A percentile compares a stretch with the other conserved stretches of the same genome.
phyloP scores from a whole-genome alignment of 2,797 vertebrate genomes.

The Prionace glauca region DNA sequence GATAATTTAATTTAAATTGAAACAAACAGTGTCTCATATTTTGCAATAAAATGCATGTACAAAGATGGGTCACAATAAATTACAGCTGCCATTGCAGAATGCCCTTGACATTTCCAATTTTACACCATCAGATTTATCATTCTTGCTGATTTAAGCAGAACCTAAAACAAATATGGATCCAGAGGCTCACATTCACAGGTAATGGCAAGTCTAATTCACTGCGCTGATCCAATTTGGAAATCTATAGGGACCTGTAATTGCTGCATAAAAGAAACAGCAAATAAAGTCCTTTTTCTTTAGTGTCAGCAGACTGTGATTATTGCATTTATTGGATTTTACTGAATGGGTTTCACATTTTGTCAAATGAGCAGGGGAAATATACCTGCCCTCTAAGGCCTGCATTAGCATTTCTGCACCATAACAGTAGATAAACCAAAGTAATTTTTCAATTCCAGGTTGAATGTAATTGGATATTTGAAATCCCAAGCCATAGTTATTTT shows the following conservation, averaged over 20 bases:
- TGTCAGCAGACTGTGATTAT: slow-evolving; percentile 71
- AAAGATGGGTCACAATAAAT: slow-evolving; percentile 59
- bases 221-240: slow-evolving; percentile 70
- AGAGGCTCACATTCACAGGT: slow-evolving; percentile 62
- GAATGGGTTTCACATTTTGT: slow-evolving; percentile 69
- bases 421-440: slow-evolving; percentile 38
- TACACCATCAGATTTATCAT: slow-evolving; percentile 63
- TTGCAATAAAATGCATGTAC: slow-evolving; percentile 57
- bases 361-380: slow-evolving; percentile 66
- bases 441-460: slow-evolving; percentile 55
- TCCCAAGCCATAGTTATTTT: slow-evolving; percentile 38
- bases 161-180: slow-evolving; percentile 65
- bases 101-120: slow-evolving; percentile 67
- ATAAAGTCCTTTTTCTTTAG: slow-evolving; percentile 67
- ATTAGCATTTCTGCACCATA: slow-evolving; percentile 66
- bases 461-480: slow-evolving; percentile 34
- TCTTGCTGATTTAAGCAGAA: slow-evolving; percentile 75
- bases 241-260: slow-evolving; percentile 64
- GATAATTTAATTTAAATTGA: slow-evolving; percentile 61
- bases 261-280: slow-evolving; percentile 63
- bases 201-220: slow-evolving; percentile 64
- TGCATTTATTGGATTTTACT: slow-evolving; percentile 71
- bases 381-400: slow-evolving; percentile 63
- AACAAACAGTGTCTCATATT: slow-evolving; percentile 56
- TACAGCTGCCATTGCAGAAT: slow-evolving; percentile 58